These are phyloP conservation scores for Callithrix jacchus DNA, from an alignment of 2,113 vertebrate genomes.

Conservation along the genomic window DNA sequence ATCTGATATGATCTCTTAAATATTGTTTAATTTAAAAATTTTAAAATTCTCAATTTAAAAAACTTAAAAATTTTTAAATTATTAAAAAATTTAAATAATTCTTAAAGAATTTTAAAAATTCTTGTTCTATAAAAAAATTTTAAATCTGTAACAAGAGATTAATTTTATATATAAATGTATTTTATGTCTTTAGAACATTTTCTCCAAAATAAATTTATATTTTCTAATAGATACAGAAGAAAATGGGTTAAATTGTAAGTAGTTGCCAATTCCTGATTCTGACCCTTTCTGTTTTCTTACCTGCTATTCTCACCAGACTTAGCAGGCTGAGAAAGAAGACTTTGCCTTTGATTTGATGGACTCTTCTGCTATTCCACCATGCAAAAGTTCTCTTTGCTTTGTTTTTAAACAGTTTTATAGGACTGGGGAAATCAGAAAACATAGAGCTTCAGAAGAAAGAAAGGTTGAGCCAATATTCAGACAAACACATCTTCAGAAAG, in stretches of 20 bases:
- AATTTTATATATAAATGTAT: not conserved
- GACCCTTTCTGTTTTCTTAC: not conserved
- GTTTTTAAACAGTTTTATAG: not conserved
- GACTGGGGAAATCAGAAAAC: not conserved
- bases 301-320: not conserved
- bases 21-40: too few relatives aligned
- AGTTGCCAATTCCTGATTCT: not conserved
- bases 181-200: not conserved
- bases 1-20: not conserved
- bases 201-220: not conserved
- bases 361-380: not conserved
- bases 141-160: not conserved
- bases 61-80: too few relatives aligned
- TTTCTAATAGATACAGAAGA: not conserved
- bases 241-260: not conserved
- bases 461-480: not conserved
- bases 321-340: not conserved
- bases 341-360: not conserved
- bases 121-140: not conserved
- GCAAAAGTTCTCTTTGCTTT: not conserved
- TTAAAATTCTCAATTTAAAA: too few relatives aligned
- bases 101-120: too few relatives aligned
- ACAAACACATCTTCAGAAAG: not conserved
- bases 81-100: too few relatives aligned
- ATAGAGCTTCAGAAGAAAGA: not conserved